Base-by-base conservation (phyloP, 1,140 invertebrate species). In the Nixonia krombeini region DNA sequence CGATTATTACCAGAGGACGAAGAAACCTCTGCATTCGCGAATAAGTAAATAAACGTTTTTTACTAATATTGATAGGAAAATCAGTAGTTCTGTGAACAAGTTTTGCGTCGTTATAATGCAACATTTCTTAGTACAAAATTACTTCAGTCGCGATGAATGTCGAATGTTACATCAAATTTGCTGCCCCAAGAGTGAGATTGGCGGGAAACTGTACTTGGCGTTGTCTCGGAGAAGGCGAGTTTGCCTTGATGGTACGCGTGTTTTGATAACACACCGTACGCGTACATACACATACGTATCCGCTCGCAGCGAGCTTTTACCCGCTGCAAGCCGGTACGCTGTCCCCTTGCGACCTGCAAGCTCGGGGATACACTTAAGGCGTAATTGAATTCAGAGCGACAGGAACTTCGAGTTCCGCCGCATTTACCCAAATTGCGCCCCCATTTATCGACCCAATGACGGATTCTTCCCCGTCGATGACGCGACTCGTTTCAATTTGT, bases 301-400 rank as follows among this genome's bases (percentile, higher is more conserved):
- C 18, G 18, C n/a, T 16, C 18, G 7, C 12, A 40, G 7, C 2
- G 29, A 1, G 42, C 42, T 29, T 45, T 45, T n/a, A 29, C 42
- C 15, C 29, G 12, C 10, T 45, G 15, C 25, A 26, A 45, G 42
- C 3, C 29, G 18, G 23, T 12, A 49, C 46, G 31, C 35, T 55
- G 51, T 28, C 26, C 51, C 41, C 15, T 17, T 35, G 31, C 56
- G 56, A 53, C 38, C 51, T 66, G 12, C 42, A 31, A 65, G 70
- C 63, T 71, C 49, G 58, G 62, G 72, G 74, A 78, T 69, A 76
- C 76, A 74, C 73, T 78, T 72, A 75, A 74, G 73, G 58, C 59
- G 74, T 76, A 76, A 78, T 78, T 76, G 76, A 78, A 78, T 78
- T 78, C 63, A 72, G 59, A 72, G 73, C 68, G 58, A 50, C 69